A percentile compares a stretch with the other conserved stretches of the same genome.
Evolutionary conservation across 92 coral and sea anemone species (phyloP).

Genomic region (Bergia puertoricense): DNA sequence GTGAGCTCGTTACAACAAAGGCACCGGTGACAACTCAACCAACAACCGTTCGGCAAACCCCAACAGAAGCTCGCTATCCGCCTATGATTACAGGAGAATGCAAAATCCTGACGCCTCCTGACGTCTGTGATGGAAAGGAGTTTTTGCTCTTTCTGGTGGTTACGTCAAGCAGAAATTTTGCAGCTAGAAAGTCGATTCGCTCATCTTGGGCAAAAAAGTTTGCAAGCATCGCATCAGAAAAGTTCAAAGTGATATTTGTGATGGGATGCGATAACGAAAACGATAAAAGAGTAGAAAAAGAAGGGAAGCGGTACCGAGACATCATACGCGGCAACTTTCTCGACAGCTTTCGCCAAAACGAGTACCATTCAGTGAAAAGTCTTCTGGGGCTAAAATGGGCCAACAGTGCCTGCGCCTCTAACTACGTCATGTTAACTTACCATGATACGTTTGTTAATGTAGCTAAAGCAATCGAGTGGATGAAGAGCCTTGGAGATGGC

Average conservation of each 20-base stretch:
- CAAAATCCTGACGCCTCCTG: constrained; percentile 56
- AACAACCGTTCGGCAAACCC: not conserved
- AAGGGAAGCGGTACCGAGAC: constrained; percentile 60
- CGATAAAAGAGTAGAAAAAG: constrained; percentile 69
- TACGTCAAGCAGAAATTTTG: constrained; percentile 70
- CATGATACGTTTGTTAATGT: constrained; percentile 80
- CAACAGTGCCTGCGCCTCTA: constrained; percentile 53
- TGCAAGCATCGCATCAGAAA: constrained; percentile 31
- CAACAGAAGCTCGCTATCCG: constrained; percentile 65
- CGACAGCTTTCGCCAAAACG: constrained; percentile 75
- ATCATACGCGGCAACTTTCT: constrained; percentile 73
- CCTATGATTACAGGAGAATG: constrained; percentile 48
- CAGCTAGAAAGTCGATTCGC: constrained; percentile 78
- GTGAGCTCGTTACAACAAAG: not conserved
- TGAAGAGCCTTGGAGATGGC: constrained; percentile 40
- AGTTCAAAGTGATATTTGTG: constrained; percentile 64
- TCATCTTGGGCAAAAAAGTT: constrained; percentile 74
- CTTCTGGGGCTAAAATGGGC: constrained; percentile 84
- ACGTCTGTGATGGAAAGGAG: constrained; percentile 40
- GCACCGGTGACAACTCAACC: constrained; percentile 3
- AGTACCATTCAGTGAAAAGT: constrained; percentile 68
- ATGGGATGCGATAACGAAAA: constrained; percentile 73
- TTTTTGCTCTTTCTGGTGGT: constrained; percentile 68
- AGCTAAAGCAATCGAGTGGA: constrained; percentile 52
- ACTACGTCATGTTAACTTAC: constrained; percentile 63